These are phyloP conservation scores for Temnothorax ravouxi DNA, from an alignment of 2,888 invertebrate species.

Conservation along the genomic window DNA sequence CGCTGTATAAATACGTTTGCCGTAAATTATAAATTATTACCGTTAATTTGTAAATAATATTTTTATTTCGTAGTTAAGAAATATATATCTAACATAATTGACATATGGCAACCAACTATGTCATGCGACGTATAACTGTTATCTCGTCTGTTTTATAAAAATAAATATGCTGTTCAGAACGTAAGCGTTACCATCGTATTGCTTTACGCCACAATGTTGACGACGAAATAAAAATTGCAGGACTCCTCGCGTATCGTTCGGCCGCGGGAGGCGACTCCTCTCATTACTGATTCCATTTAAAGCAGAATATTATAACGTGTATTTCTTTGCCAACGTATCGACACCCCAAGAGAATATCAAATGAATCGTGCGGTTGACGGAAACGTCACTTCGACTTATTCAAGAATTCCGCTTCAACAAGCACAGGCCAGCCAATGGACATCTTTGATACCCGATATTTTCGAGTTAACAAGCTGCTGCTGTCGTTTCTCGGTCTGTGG, in stretches of 20 bases:
- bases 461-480: constrained; percentile 15
- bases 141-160: background rate
- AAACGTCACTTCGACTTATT: background rate
- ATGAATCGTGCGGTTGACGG: background rate
- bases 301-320: background rate
- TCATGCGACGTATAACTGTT: background rate
- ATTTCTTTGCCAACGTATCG: constrained; percentile 10
- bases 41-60: background rate
- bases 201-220: background rate
- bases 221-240: constrained; percentile 23
- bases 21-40: background rate
- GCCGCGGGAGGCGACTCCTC: background rate
- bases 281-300: constrained; percentile 33
- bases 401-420: constrained; percentile 29
- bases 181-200: background rate
- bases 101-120: background rate
- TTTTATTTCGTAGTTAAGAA: background rate
- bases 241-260: background rate
- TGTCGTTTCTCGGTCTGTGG: constrained; percentile 4
- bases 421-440: background rate
- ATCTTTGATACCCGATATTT: constrained; percentile 32
- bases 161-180: background rate
- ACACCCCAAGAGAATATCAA: constrained; percentile 27
- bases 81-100: background rate
- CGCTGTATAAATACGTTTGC: background rate